A percentile compares a stretch with the other conserved stretches of the same genome.
Conservation (phyloP, 2,797 vertebrate species). For the Phalloptychus januarius region DNA sequence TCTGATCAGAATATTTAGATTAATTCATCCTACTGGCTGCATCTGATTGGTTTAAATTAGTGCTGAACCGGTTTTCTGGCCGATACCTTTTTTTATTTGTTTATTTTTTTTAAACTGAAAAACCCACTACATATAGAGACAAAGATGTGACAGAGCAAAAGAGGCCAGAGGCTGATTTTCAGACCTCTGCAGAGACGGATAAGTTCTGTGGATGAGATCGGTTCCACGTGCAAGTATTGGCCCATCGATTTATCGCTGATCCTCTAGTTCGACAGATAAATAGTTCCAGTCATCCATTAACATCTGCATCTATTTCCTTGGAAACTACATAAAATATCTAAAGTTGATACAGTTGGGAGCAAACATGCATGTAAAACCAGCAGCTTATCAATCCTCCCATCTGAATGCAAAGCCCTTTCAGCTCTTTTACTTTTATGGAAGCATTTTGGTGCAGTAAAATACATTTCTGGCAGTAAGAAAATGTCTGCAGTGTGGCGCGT, state of each 20-base stretch:
- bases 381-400: constrained; percentile 35
- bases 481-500: constrained; percentile 62
- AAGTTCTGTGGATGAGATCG: background rate
- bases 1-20: background rate
- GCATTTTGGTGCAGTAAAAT: constrained; percentile 66
- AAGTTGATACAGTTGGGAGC: background rate
- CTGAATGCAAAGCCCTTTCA: constrained; percentile 55
- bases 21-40: background rate
- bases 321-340: background rate
- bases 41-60: background rate
- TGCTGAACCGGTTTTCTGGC: background rate
- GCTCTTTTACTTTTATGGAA: constrained; percentile 39
- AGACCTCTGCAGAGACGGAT: background rate
- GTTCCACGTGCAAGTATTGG: background rate
- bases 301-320: background rate
- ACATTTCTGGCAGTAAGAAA: constrained; percentile 60
- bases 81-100: too few species aligned
- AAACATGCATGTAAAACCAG: background rate
- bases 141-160: background rate
- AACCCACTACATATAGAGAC: background rate
- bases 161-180: background rate
- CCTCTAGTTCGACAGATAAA: background rate
- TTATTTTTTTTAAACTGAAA: background rate
- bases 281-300: background rate
- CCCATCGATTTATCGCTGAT: background rate